Conservation (phyloP, 2,113 vertebrate genomes). For the Rhinolophus ferrumequinum region DNA sequence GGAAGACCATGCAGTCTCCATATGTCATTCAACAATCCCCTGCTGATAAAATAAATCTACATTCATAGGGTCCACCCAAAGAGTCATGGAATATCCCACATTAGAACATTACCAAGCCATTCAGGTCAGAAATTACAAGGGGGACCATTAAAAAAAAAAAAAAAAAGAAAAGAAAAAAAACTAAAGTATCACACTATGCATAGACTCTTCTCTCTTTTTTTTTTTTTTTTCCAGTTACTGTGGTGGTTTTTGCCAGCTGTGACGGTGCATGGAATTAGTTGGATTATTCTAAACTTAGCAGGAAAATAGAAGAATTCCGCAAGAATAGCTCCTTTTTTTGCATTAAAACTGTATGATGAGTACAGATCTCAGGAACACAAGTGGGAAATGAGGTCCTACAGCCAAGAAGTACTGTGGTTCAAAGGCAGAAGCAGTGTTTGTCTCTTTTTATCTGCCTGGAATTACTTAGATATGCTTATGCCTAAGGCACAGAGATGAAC, state of each 20-base stretch:
- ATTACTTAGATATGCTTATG: conserved; percentile 45
- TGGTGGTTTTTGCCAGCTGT: conserved; percentile 28
- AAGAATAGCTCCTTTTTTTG: not conserved
- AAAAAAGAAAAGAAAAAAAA: not conserved
- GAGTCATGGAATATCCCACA: not conserved
- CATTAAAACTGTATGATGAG: not conserved
- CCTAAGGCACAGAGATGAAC: not conserved
- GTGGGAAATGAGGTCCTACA: not conserved
- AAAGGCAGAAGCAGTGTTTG: not conserved
- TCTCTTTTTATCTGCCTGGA: not conserved
- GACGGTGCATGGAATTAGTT: not conserved
- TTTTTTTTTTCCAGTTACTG: not conserved
- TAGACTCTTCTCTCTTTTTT: not conserved
- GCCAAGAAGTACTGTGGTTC: not conserved
- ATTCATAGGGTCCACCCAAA: conserved; percentile 44
- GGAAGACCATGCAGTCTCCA: not conserved
- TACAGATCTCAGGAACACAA: not conserved
- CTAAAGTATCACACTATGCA: not conserved
- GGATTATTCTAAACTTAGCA: conserved; percentile 45
- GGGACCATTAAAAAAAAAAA: not conserved
- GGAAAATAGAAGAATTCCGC: conserved; percentile 5
- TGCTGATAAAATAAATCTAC: conserved; percentile 26
- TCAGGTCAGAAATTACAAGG: conserved; percentile 63
- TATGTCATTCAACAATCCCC: not conserved
- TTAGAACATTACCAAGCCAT: conserved; percentile 56